Conservation (phyloP, 2,888 invertebrate genomes). For the Meloe dianella region DNA sequence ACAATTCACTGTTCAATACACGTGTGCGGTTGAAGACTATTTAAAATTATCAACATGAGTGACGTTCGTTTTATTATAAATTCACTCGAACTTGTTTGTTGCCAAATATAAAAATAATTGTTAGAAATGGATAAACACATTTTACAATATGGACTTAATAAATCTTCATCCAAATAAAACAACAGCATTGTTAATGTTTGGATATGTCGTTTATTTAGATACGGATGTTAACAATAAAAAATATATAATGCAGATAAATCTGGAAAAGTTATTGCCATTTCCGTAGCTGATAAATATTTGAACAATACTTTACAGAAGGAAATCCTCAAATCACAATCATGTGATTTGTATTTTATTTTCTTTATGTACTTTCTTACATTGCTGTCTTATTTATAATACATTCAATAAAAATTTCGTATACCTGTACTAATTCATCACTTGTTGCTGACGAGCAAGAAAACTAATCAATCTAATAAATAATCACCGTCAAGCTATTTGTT, state of each 20-base stretch:
- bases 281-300: slow-evolving; percentile 2
- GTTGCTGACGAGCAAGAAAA: too few species aligned
- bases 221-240: background rate
- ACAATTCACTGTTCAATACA: background rate
- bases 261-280: background rate
- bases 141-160: too few species aligned
- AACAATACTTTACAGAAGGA: background rate
- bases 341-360: too few species aligned
- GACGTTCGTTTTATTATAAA: too few species aligned
- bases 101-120: background rate
- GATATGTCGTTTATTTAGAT: background rate
- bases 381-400: too few species aligned
- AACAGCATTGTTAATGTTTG: background rate
- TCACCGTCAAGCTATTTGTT: too few species aligned
- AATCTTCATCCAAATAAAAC: background rate
- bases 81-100: background rate
- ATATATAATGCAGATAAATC: slow-evolving; percentile 5
- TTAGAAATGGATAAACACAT: too few species aligned
- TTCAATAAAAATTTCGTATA: too few species aligned
- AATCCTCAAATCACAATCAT: too few species aligned
- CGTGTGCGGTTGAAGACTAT: background rate
- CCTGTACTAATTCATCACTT: too few species aligned
- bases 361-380: too few species aligned
- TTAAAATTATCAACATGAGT: background rate
- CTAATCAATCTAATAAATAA: too few species aligned